Evolutionary conservation across 2,113 vertebrate species (phyloP), one percentile per base, ranked within the genome.

Genomic region (Ammodytes dubius): DNA sequence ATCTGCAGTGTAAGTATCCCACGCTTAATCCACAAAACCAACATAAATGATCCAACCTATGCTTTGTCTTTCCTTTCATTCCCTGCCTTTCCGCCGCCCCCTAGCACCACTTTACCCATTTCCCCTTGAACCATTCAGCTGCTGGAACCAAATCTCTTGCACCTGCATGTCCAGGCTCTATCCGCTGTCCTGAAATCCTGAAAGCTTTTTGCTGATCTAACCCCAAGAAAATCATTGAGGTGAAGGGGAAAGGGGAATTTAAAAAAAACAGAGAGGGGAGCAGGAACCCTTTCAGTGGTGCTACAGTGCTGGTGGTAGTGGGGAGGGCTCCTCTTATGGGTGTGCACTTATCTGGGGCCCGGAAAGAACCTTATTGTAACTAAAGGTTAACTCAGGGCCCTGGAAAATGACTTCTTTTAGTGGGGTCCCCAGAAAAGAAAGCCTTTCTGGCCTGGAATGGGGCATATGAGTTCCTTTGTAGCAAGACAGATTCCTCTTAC

Each of bases 121-220:
- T 46, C 64, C 57, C 61, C 49, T 64, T 79, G 45, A 58, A 65
- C 68, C 63, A 69, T 74, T 72, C 73, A 58, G 50, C 68, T 37
- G 43, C 74, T 75, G 67, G 85, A 85, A 85, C 69, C 47, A 87
- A 85, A 85, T 80, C 74, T 84, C 77, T 50, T 90, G 83, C 81
- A 87, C 84, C 87, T 93, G 82, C 80, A 78, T 70, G 76, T 87
- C 74, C 45, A 64, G 37, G 35, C 83, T 89, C 71, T 70, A 47
- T 91, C 81, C 43, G 47, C 81, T 90, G 79, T 84, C 78, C 59
- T 76, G 76, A 89, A 92, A 82, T 84, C 87, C 83, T 82, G 61
- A 82, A 88, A 83, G 87, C 81, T 78, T 87, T 90, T 67, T 61
- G 76, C 59, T 73, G 73, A 79, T 71, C 72, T 68, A 68, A 83